These are phyloP conservation scores for Paramormyrops kingsleyae DNA, from an alignment of 2,113 vertebrate species.

Conservation along the genomic window DNA sequence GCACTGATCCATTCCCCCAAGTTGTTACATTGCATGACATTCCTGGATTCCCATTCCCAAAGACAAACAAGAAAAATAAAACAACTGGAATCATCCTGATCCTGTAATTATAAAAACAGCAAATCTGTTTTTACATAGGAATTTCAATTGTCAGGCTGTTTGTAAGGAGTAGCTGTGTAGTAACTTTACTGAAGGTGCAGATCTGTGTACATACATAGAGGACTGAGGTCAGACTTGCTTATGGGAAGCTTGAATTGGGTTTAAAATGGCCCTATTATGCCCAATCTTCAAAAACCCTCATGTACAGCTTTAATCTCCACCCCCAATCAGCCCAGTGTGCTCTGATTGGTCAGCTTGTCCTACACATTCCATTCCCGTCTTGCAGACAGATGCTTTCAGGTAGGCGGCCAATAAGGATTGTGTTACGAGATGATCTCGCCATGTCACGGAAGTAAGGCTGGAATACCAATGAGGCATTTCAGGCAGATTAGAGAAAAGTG, in stretches of 20 bases:
- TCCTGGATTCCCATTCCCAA: not conserved
- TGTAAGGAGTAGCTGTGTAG: not conserved
- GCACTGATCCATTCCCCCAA: not conserved
- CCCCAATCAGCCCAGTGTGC: not conserved
- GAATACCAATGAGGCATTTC: no score
- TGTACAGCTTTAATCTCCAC: not conserved
- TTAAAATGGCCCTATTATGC: not conserved
- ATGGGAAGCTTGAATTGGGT: not conserved
- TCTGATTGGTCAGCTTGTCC: no score
- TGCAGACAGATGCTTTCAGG: no score
- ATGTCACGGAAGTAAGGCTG: no score
- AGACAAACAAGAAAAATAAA: not conserved
- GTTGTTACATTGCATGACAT: not conserved
- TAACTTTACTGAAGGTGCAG: not conserved
- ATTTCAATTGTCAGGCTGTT: not conserved
- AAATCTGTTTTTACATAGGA: not conserved
- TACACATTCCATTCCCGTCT: no score
- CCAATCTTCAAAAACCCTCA: not conserved
- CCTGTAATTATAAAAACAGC: not conserved
- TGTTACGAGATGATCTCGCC: no score
- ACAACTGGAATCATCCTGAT: not conserved
- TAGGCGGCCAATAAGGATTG: no score
- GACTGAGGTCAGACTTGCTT: not conserved
- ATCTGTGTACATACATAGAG: not conserved
- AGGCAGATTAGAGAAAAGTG: no score